phyloP scores from a whole-genome alignment of 2,797 vertebrate species.

The Linurgus olivaceus region DNA sequence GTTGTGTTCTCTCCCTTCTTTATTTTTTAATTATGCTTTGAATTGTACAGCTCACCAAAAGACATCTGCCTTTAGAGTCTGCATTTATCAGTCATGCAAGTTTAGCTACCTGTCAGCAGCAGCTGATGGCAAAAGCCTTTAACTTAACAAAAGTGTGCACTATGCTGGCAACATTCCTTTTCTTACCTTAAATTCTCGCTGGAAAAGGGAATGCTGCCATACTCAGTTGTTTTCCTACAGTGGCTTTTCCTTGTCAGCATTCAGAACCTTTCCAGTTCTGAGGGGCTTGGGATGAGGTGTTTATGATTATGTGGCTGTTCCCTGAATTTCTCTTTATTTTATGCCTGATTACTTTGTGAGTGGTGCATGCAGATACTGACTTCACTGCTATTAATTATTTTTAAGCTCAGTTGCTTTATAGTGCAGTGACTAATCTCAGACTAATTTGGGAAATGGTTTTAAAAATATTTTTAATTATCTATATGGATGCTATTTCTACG shows the following conservation, averaged over 20 bases:
- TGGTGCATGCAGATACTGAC: neutral
- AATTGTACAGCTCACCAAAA: neutral
- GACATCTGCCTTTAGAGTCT: neutral
- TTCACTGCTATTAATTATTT: neutral
- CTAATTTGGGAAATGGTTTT: neutral
- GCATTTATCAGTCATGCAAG: neutral
- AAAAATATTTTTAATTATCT: neutral
- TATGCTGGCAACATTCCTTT: neutral
- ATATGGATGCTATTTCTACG: neutral
- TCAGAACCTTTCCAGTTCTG: neutral
- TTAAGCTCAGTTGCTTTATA: neutral
- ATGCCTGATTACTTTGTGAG: neutral
- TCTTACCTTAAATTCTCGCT: neutral
- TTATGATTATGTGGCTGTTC: neutral
- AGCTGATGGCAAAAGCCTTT: constrained; percentile 16
- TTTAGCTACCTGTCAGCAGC: neutral
- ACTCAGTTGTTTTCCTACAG: neutral
- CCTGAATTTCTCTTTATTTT: neutral
- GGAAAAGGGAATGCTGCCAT: neutral
- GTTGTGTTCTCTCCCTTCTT: neutral
- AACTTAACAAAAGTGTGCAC: neutral
- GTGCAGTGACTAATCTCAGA: neutral
- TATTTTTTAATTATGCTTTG: neutral
- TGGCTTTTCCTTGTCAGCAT: neutral
- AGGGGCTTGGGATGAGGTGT: neutral